Percentiles rank a stretch among this genome's conserved stretches.
These are phyloP conservation scores for Pachymerium ferrugineum DNA, from an alignment of 2,888 invertebrate genomes.

Conservation along the genomic window DNA sequence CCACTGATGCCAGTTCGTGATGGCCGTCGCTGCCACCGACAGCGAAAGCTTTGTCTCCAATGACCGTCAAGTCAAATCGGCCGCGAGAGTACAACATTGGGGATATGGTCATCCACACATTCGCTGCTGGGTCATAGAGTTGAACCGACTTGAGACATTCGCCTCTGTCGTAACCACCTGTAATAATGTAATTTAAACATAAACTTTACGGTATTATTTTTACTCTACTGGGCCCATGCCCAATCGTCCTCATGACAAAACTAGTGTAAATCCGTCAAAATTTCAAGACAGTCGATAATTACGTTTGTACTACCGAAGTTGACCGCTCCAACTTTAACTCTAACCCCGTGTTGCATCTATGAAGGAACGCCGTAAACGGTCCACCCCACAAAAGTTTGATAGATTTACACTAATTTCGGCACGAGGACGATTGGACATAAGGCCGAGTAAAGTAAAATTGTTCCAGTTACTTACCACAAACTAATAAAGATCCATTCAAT, in stretches of 20 bases:
- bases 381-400: too few relatives aligned
- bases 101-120: conserved; percentile 63
- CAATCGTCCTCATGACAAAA: too few relatives aligned
- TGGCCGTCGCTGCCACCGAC: conserved; percentile 79
- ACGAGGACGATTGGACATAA: too few relatives aligned
- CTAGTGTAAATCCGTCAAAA: too few relatives aligned
- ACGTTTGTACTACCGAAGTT: too few relatives aligned
- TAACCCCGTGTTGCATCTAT: too few relatives aligned
- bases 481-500: conserved; percentile 63
- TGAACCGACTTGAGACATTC: conserved; percentile 73
- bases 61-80: conserved; percentile 67
- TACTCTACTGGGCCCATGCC: too few relatives aligned
- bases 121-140: conserved; percentile 63
- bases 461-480: conserved; percentile 60
- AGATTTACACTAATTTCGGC: too few relatives aligned
- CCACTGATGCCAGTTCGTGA: conserved; percentile 67
- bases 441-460: conserved; percentile 10
- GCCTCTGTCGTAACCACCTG: conserved; percentile 74
- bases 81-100: conserved; percentile 71
- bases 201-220: too few relatives aligned
- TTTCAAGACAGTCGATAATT: too few relatives aligned
- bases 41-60: conserved; percentile 65
- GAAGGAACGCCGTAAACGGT: too few relatives aligned
- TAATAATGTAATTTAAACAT: conserved; percentile 37
- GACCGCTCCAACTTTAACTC: too few relatives aligned